Evolutionary conservation across 2,113 vertebrate genomes (phyloP).

Genomic region (human): DNA sequence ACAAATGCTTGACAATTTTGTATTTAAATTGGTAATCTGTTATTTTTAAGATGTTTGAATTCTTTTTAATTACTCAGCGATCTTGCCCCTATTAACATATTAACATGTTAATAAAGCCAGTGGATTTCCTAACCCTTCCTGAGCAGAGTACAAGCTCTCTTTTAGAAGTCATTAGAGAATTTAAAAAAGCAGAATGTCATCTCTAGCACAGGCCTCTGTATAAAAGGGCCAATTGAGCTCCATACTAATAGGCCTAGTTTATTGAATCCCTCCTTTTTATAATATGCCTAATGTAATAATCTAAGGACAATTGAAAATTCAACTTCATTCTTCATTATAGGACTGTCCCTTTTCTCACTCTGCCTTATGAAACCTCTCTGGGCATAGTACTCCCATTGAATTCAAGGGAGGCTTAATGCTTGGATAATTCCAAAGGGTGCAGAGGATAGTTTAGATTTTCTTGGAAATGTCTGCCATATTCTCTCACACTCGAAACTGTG

Average conservation of each 20-base stretch:
- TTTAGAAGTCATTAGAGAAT: background rate
- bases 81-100: background rate
- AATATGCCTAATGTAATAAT: background rate
- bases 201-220: background rate
- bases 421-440: background rate
- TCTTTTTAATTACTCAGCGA: background rate
- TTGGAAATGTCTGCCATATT: background rate
- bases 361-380: background rate
- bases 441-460: background rate
- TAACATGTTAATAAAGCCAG: background rate
- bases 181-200: background rate
- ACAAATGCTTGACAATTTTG: background rate
- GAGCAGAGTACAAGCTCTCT: background rate
- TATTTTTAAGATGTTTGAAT: background rate
- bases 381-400: background rate
- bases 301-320: constrained; percentile 41
- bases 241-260: background rate
- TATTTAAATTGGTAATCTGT: background rate
- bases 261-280: constrained; percentile 24
- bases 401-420: background rate
- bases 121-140: background rate
- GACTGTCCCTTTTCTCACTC: background rate
- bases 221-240: background rate
- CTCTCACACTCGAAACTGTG: background rate
- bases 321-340: constrained; percentile 18